phyloP scores from a whole-genome alignment of 2,888 invertebrate genomes.

The Helleia helle region DNA sequence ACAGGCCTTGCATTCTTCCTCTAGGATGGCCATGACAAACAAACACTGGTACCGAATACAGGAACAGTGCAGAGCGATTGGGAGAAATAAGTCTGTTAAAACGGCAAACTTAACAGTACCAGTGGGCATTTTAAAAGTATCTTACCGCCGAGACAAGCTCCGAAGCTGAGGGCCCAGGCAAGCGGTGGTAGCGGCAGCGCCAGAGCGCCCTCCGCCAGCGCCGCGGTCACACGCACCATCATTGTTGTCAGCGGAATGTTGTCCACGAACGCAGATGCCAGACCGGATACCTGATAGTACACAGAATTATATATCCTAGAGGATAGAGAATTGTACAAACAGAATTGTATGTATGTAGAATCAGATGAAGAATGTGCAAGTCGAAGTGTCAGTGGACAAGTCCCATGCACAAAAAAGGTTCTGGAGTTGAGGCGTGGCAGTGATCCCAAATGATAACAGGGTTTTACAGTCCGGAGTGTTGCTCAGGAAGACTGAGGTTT shows the following conservation, averaged over 20 bases:
- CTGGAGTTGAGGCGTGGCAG: too few species aligned
- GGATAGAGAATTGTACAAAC: not conserved
- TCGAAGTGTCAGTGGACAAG: too few species aligned
- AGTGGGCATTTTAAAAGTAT: not conserved
- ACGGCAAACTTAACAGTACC: not conserved
- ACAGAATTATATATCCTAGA: not conserved
- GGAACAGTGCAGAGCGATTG: not conserved
- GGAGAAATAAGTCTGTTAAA: not conserved
- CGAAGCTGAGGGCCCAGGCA: slow-evolving; percentile 87
- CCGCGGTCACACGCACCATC: slow-evolving; percentile 86
- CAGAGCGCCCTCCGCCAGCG: slow-evolving; percentile 77
- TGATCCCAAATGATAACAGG: too few species aligned
- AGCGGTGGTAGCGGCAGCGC: slow-evolving; percentile 83
- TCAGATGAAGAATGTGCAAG: too few species aligned
- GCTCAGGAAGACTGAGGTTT: too few species aligned
- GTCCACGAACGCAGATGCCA: slow-evolving; percentile 89
- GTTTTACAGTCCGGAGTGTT: too few species aligned
- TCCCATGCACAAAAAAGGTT: too few species aligned
- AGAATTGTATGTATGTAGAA: too few species aligned
- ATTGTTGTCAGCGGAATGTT: slow-evolving; percentile 92
- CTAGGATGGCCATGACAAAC: too few species aligned
- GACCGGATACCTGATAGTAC: slow-evolving; percentile 80
- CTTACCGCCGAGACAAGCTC: slow-evolving; percentile 88
- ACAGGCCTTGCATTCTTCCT: too few species aligned
- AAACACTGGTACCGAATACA: not conserved